phyloP scores from a whole-genome alignment of 2,797 vertebrate species.

The Xenopus petersii region DNA sequence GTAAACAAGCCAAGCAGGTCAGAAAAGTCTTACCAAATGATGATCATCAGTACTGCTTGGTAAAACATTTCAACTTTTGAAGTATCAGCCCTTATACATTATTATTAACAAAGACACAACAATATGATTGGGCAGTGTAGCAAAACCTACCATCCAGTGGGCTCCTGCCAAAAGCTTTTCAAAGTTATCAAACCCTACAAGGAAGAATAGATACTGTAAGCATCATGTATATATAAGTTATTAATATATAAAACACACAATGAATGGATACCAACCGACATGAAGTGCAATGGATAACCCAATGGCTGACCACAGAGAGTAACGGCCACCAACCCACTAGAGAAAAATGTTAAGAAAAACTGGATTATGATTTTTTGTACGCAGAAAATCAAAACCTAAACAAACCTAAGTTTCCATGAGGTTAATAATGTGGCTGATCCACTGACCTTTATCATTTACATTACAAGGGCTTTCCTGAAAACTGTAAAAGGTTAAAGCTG shows the following conservation, averaged over 20 bases:
- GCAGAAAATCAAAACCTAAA: too few species aligned
- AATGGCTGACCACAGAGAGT: slow-evolving; percentile 95
- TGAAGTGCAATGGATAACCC: slow-evolving; percentile 95
- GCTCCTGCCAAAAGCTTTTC: slow-evolving; percentile 88
- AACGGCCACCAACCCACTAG: slow-evolving; percentile 96
- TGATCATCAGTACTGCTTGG: too few species aligned
- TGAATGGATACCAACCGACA: slow-evolving; percentile 75
- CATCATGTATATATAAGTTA: not conserved
- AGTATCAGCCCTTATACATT: too few species aligned
- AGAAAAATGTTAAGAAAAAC: slow-evolving; percentile 44
- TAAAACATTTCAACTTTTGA: too few species aligned
- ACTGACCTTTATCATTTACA: slow-evolving; percentile 40
- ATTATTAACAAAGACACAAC: too few species aligned
- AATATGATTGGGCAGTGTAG: too few species aligned
- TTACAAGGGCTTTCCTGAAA: slow-evolving; percentile 22
- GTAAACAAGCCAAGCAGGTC: too few species aligned
- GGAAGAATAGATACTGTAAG: slow-evolving; percentile 18
- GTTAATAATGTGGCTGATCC: too few species aligned
- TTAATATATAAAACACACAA: not conserved
- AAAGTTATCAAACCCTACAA: slow-evolving; percentile 90
- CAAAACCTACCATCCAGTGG: slow-evolving; percentile 89
- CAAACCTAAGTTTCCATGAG: too few species aligned
- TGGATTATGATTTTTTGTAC: too few species aligned
- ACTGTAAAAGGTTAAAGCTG: slow-evolving; percentile 78
- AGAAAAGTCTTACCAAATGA: too few species aligned